Conservation (phyloP, 2,888 invertebrate genomes). For the Rhogogaster chlorosoma region DNA sequence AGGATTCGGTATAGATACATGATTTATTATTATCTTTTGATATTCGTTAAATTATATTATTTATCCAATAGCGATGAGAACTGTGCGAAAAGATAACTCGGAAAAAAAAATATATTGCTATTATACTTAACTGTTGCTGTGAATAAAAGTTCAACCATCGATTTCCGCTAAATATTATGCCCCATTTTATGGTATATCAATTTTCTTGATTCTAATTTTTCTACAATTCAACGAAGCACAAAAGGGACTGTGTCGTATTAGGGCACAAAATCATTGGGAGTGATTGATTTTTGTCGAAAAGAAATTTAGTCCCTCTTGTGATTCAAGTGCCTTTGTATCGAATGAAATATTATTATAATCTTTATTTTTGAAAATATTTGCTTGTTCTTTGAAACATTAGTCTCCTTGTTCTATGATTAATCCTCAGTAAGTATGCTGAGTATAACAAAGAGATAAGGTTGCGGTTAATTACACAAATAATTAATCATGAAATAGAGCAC, state of each 20-base stretch:
- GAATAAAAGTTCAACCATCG: background rate
- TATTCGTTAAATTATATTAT: background rate
- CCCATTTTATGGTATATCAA: conserved; percentile 7
- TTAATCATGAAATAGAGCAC: conserved; percentile 15
- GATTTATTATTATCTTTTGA: background rate
- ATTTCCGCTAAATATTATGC: background rate
- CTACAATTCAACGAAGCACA: conserved; percentile 65
- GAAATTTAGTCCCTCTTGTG: conserved; percentile 59
- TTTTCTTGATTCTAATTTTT: conserved; percentile 62
- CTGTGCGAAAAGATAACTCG: background rate
- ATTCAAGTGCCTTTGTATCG: conserved; percentile 62
- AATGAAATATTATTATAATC: conserved; percentile 33
- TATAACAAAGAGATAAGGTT: background rate
- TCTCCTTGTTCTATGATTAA: background rate
- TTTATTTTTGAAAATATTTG: conserved; percentile 41
- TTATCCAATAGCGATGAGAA: background rate
- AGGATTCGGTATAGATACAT: background rate
- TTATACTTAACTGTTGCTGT: conserved; percentile 8
- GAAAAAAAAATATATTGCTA: background rate
- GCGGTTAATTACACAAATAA: background rate
- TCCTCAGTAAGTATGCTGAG: background rate
- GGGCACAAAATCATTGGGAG: conserved; percentile 23
- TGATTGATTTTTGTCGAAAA: conserved; percentile 44
- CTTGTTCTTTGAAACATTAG: conserved; percentile 3
- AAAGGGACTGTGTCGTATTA: conserved; percentile 54